A percentile compares a stretch with the other conserved stretches of the same genome.
These are phyloP conservation scores for Tapirus indicus DNA, from an alignment of 2,797 vertebrate genomes.

Conservation along the genomic window DNA sequence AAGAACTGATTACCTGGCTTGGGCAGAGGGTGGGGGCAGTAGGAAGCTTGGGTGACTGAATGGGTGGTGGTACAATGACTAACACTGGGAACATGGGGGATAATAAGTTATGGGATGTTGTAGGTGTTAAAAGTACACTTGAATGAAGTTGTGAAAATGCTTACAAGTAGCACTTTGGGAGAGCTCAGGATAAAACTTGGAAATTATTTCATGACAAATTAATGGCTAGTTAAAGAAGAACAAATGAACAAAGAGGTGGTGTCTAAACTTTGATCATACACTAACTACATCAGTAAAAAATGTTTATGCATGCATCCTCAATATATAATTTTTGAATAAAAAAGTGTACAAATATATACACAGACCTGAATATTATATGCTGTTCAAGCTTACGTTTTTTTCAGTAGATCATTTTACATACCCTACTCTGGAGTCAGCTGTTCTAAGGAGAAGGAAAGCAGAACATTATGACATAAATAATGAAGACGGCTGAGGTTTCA, in stretches of 20 bases:
- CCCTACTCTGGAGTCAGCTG: background rate
- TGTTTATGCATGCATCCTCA: background rate
- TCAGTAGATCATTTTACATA: background rate
- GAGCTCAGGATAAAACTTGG: constrained; percentile 9
- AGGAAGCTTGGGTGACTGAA: background rate
- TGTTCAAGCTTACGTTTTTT: constrained; percentile 27
- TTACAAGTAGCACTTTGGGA: background rate
- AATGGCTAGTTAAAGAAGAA: constrained; percentile 30
- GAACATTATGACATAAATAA: background rate
- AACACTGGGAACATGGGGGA: background rate
- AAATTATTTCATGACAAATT: constrained; percentile 48
- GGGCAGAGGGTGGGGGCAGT: background rate
- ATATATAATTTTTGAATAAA: background rate
- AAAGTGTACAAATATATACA: constrained; percentile 21
- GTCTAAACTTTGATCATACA: constrained; percentile 4
- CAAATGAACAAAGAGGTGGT: background rate
- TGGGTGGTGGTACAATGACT: background rate
- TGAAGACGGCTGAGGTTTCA: background rate
- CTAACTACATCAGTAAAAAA: background rate
- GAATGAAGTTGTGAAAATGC: constrained; percentile 46
- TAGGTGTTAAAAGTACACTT: background rate
- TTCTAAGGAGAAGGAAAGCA: background rate
- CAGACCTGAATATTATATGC: background rate
- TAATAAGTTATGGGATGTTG: background rate
- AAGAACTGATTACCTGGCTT: background rate